Conservation (phyloP, 2,797 vertebrate species). For the Lepus townsendii region DNA sequence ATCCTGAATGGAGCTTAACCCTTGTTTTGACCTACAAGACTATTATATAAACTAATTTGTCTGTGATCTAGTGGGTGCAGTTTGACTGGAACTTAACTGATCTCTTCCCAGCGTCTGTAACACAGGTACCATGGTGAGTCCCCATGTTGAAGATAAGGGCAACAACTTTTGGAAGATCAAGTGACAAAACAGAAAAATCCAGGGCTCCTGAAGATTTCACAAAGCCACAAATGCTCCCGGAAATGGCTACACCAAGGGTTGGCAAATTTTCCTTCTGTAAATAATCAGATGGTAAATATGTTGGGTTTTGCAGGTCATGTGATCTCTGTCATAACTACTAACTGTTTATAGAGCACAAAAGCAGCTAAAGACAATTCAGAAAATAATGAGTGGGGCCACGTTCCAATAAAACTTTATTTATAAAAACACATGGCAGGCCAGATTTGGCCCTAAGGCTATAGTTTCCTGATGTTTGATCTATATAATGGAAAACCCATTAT, state of each 20-base stretch:
- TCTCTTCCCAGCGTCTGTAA: not conserved
- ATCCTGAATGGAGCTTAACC: not conserved
- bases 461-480: not conserved
- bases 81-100: not conserved
- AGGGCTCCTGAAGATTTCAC: not conserved
- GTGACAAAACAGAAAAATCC: not conserved
- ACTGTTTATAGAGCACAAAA: not conserved
- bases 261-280: not conserved
- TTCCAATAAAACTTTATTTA: constrained; percentile 64
- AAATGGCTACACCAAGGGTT: not conserved
- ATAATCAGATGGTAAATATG: not conserved
- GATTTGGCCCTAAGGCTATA: not conserved
- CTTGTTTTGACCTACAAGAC: not conserved
- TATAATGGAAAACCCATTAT: constrained; percentile 26
- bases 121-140: not conserved
- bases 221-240: not conserved
- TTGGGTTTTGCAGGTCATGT: not conserved
- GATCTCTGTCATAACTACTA: not conserved
- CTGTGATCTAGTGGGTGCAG: no score
- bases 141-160: not conserved
- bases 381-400: not conserved
- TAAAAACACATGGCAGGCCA: not conserved
- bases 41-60: not conserved
- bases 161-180: not conserved
- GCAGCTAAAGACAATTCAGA: not conserved